phyloP scores from a whole-genome alignment of 1,140 invertebrate genomes.

The Meloidogyne hapla region DNA sequence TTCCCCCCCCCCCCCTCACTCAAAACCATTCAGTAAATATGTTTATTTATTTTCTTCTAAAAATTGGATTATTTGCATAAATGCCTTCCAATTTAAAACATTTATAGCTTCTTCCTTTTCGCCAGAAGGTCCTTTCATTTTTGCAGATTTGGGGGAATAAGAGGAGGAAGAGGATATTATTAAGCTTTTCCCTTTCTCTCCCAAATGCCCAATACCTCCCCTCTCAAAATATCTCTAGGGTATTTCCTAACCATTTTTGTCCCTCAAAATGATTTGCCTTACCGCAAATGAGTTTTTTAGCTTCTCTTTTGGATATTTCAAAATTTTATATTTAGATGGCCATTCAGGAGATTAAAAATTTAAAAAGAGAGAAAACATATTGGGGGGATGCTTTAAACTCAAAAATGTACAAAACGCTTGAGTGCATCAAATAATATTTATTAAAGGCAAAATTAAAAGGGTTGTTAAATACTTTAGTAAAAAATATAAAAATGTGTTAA shows the following conservation, averaged over 20 bases:
- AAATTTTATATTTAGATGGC: not conserved
- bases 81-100: not conserved
- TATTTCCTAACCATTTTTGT: not conserved
- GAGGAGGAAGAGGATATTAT: not conserved
- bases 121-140: not conserved
- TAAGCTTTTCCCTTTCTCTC: not conserved
- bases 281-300: not conserved
- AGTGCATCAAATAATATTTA: not conserved
- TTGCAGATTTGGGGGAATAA: too few species aligned
- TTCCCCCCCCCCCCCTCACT: not conserved
- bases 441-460: too few species aligned
- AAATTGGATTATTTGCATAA: conserved; percentile 36
- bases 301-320: not conserved
- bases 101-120: conserved; percentile 1
- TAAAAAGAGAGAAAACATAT: not conserved
- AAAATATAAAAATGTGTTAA: too few species aligned
- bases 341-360: conserved; percentile 6
- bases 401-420: not conserved
- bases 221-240: not conserved
- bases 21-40: not conserved
- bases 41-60: conserved; percentile 14
- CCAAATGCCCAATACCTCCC: too few species aligned
- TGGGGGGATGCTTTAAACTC: not conserved
- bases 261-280: not conserved
- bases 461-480: too few species aligned